phyloP scores from a whole-genome alignment of 2,113 vertebrate genomes.

The Elaphurus davidianus region DNA sequence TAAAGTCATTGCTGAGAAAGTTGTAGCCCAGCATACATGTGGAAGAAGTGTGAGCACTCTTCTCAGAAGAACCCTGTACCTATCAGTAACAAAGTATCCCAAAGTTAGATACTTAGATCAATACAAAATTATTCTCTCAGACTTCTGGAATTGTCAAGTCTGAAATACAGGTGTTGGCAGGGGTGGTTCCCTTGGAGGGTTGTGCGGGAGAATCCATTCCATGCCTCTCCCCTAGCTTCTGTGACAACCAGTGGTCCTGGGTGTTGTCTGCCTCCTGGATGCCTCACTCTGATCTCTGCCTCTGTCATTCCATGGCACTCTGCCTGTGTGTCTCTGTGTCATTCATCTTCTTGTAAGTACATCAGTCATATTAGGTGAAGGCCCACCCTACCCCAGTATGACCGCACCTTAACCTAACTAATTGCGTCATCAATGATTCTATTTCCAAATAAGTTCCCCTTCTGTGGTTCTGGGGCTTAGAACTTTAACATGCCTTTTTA shows the following conservation, averaged over 20 bases:
- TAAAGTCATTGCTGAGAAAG: neutral
- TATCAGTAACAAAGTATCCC: neutral
- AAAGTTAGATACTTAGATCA: neutral
- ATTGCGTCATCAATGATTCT: neutral
- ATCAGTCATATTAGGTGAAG: neutral
- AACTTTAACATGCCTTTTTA: neutral
- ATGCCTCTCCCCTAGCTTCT: neutral
- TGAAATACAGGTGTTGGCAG: neutral
- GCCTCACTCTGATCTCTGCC: neutral
- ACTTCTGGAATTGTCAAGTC: neutral
- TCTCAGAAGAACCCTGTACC: neutral
- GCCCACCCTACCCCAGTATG: neutral
- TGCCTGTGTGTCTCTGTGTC: neutral
- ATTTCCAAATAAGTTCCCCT: neutral
- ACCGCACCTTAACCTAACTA: neutral
- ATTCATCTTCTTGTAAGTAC: neutral
- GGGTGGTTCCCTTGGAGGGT: neutral
- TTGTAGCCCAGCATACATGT: neutral
- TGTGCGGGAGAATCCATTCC: neutral
- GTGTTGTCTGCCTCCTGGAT: fast-evolving
- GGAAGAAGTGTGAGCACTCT: neutral
- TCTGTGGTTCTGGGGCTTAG: neutral
- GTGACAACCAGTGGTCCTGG: neutral
- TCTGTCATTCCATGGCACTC: neutral
- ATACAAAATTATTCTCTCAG: neutral